Conservation (phyloP, 2,113 vertebrate species). For the Engraulis encrasicolus region DNA sequence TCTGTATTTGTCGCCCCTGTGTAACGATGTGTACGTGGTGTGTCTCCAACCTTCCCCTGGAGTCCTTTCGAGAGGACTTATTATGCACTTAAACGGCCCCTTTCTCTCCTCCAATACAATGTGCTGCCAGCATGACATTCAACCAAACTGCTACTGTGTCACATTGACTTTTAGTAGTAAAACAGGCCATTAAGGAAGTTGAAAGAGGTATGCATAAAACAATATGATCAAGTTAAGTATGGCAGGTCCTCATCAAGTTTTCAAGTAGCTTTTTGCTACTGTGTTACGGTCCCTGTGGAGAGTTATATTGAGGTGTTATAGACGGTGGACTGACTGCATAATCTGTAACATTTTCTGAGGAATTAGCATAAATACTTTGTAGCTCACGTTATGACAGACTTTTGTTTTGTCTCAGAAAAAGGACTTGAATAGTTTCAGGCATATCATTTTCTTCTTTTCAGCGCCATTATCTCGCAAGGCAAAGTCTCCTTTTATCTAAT, state of each 20-base stretch:
- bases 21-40: slow-evolving; percentile 7
- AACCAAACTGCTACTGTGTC: not conserved
- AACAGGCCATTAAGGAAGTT: not conserved
- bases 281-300: not conserved
- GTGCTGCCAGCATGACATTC: not conserved
- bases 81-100: not conserved
- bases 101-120: not conserved
- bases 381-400: not conserved
- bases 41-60: slow-evolving; percentile 8
- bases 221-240: not conserved
- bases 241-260: not conserved
- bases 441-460: not conserved
- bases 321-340: not conserved
- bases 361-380: not conserved
- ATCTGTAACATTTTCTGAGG: not conserved
- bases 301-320: not conserved
- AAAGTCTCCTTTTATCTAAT: not conserved
- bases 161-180: not conserved
- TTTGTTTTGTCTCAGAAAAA: not conserved
- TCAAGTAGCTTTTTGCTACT: not conserved
- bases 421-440: not conserved
- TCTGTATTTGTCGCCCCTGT: not conserved
- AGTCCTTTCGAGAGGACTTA: not conserved
- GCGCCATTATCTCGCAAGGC: not conserved
- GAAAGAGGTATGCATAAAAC: not conserved